Conservation (phyloP, 2,888 invertebrate genomes). For the Ferrisia virgata region DNA sequence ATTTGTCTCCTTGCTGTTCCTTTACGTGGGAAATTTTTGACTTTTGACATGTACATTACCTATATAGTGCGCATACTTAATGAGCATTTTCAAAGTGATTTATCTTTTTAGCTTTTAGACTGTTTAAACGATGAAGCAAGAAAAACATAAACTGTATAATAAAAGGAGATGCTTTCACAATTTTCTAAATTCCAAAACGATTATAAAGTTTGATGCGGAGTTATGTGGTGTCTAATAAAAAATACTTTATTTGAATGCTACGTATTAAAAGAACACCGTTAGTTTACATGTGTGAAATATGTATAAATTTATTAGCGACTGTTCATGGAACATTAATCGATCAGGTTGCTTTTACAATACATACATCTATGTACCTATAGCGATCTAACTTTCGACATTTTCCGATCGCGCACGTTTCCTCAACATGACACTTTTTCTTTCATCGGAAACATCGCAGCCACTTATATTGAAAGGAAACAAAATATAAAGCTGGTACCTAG, state of each 20-base stretch:
- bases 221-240: not conserved
- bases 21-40: too few species aligned
- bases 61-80: too few species aligned
- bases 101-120: too few species aligned
- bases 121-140: too few species aligned
- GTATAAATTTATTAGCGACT: not conserved
- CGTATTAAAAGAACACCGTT: not conserved
- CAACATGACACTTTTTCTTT: conserved; percentile 37
- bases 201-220: not conserved
- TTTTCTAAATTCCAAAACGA: conserved; percentile 13
- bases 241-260: not conserved
- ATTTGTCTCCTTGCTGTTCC: too few species aligned
- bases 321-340: not conserved
- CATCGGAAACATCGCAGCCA: conserved; percentile 26
- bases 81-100: too few species aligned
- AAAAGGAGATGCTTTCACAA: not conserved
- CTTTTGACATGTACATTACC: too few species aligned
- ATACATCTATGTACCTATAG: too few species aligned
- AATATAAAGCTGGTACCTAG: too few species aligned
- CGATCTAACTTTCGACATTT: conserved; percentile 11
- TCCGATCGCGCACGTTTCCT: not conserved
- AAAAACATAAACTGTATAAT: not conserved
- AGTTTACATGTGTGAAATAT: not conserved
- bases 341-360: not conserved
- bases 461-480: not conserved